A percentile compares a stretch with the other conserved stretches of the same genome.
These are phyloP conservation scores for Tethya wilhelma DNA, from an alignment of 37 sponge, comb jelly and placozoan genomes.

Conservation along the genomic window DNA sequence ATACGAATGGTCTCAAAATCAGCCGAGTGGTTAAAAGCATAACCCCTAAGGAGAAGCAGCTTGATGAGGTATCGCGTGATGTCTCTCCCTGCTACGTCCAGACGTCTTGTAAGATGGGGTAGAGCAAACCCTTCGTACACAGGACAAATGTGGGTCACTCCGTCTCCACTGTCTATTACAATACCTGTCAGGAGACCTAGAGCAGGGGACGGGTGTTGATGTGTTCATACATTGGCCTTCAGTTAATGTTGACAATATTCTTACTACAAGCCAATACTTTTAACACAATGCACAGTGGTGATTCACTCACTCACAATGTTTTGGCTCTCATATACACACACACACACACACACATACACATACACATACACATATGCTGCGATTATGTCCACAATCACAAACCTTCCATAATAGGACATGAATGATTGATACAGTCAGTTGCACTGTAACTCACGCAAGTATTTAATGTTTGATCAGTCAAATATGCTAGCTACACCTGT, in stretches of 20 bases:
- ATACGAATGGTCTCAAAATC: slow-evolving; percentile 99
- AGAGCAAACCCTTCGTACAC: slow-evolving; percentile 98
- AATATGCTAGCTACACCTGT: not conserved
- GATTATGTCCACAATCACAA: too few species aligned
- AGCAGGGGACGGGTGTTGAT: not conserved
- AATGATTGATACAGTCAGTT: too few species aligned
- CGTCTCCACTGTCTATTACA: slow-evolving; percentile 98
- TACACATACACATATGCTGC: not conserved
- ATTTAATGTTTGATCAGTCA: not conserved
- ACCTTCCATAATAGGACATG: too few species aligned
- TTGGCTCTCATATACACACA: slow-evolving; percentile 19
- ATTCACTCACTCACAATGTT: not conserved
- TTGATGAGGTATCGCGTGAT: slow-evolving; percentile 98
- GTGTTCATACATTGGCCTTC: slow-evolving; percentile 10
- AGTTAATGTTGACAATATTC: slow-evolving; percentile 8
- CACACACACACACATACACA: slow-evolving; percentile 33
- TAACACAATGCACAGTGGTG: too few species aligned
- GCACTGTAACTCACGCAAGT: too few species aligned
- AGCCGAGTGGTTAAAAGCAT: slow-evolving; percentile 99
- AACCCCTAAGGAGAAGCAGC: slow-evolving; percentile 94
- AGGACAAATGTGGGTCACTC: slow-evolving; percentile 99
- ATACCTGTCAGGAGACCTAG: slow-evolving; percentile 96
- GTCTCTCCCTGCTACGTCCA: slow-evolving; percentile 98
- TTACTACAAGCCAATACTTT: slow-evolving; percentile 2
- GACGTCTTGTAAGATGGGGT: slow-evolving; percentile 93